Conservation (phyloP, 1,140 invertebrate genomes). For the Saxidomus purpurata region DNA sequence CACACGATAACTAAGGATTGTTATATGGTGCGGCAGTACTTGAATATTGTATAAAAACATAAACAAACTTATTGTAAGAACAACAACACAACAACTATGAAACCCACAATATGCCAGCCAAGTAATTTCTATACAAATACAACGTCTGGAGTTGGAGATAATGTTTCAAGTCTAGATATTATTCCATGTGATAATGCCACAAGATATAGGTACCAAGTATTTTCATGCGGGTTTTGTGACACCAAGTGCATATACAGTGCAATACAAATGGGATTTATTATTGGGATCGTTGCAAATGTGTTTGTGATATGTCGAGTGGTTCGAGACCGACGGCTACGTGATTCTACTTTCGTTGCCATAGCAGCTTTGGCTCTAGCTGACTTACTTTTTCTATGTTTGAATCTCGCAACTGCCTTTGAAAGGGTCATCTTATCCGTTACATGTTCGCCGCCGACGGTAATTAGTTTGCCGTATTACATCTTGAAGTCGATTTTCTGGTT, state of each 20-base stretch:
- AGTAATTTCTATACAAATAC: neutral
- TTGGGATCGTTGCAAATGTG: constrained; percentile 48
- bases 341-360: constrained; percentile 54
- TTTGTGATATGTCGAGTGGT: constrained; percentile 12
- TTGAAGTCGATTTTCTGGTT: constrained; percentile 43
- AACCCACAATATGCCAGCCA: neutral
- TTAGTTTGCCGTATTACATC: neutral
- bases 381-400: constrained; percentile 21
- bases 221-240: constrained; percentile 53
- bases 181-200: neutral
- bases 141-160: neutral
- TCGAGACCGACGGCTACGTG: constrained; percentile 21
- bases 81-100: neutral
- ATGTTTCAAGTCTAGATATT: neutral
- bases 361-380: constrained; percentile 49
- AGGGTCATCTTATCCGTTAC: neutral
- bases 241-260: constrained; percentile 38
- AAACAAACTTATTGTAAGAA: neutral
- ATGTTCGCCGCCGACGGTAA: neutral
- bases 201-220: neutral
- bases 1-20: neutral
- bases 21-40: neutral
- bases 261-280: constrained; percentile 35
- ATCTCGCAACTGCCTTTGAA: constrained; percentile 17
- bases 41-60: neutral